Base-by-base conservation (phyloP, 53 echinoderm and acorn worm species). In the Patiria pectinifera region DNA sequence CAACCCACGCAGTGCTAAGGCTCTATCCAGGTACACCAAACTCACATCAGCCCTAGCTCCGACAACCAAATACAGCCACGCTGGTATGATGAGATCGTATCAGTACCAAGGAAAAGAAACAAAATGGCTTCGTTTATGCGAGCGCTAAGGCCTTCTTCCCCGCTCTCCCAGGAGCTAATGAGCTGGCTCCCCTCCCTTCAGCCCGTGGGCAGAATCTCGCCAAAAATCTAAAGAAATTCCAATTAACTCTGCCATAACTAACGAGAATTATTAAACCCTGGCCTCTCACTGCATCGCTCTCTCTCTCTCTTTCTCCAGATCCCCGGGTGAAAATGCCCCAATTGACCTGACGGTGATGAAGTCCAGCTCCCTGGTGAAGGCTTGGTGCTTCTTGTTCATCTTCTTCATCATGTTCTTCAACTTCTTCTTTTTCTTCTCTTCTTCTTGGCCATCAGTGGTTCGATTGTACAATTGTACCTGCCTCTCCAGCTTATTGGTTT, bases 241-340 rank as follows among this genome's bases (percentile, higher is more conserved):
- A 79, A 79, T 79, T 79, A 79, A 79, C 16, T 79, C 80, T 79
- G 80, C 80, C 47, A 46, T 47, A 79, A 79, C 80, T 79, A 45
- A 79, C 80, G 48, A 46, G 80, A 79, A 79, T 45, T 44, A 47
- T 79, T 46, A 44, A 79, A 44, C 80, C 48, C 45, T 46, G 47
- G 45, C 3, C 46, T 46, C 45, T 45, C 12, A 14, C 19, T 66
- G 66, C 66, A 3, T 11, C 14, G 15, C 66, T 14, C 19, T 14
- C 45, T 9, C 45, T 8, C 22, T 79, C 48, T 79, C 15, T 47
- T 11, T 79, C 80, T 79, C 13, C 45, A 3, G 48, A 45, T 45
- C 21, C 80, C 45, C 15, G 12, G 80, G 16, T 46, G 12, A 45
- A 79, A 45, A 45, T 53, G 16, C 16, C 80, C 16, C 4, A 79